Conservation (phyloP, 1,140 invertebrate species). For the Pseudoatta argentina region DNA sequence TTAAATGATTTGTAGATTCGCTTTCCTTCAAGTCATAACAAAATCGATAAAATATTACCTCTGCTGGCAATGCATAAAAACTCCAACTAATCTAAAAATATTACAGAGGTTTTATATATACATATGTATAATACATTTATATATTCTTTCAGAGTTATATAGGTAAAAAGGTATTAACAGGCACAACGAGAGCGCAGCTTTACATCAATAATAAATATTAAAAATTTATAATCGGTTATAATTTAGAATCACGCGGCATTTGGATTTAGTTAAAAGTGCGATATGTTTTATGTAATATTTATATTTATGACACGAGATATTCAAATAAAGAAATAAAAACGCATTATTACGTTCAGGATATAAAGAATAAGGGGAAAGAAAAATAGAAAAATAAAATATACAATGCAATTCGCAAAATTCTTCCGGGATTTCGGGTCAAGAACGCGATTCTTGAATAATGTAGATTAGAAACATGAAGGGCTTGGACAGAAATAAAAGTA, state of each 20-base stretch:
- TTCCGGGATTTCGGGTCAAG: conserved; percentile 1
- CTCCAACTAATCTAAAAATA: conserved; percentile 28
- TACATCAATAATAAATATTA: conserved; percentile 14
- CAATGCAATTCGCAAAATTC: neutral
- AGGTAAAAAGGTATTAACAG: conserved; percentile 9
- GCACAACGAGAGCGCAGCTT: neutral
- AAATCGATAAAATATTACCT: conserved; percentile 34
- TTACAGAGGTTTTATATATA: neutral
- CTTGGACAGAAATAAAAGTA: neutral
- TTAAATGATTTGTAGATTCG: neutral
- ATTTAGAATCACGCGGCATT: neutral
- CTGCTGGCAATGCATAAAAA: conserved; percentile 21
- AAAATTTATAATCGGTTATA: conserved; percentile 28
- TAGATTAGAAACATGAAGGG: neutral
- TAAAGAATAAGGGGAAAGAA: neutral
- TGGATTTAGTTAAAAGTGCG: neutral
- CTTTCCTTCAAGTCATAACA: conserved; percentile 4
- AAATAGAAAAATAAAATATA: conserved; percentile 8
- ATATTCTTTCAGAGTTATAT: too few relatives aligned
- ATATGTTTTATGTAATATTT: neutral
- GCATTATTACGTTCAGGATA: neutral
- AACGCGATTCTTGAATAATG: conserved; percentile 11
- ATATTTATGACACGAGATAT: neutral
- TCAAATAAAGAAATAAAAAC: neutral
- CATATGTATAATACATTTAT: too few relatives aligned